Evolutionary conservation across 2,888 invertebrate species (phyloP).

Genomic region (Drosophila lacicola): DNA sequence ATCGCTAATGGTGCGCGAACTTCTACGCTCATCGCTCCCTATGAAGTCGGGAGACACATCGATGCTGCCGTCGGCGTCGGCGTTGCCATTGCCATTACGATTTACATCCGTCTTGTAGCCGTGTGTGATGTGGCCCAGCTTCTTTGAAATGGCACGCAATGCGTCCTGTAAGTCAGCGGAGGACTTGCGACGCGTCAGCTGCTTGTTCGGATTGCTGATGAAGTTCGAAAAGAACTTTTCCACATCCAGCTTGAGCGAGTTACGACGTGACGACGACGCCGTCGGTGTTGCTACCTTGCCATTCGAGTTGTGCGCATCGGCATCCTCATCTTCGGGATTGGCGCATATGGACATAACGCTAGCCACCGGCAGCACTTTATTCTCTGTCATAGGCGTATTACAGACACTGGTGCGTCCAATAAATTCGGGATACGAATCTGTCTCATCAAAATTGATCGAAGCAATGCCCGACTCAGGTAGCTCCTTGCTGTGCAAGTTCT

Average conservation of each 20-base stretch:
- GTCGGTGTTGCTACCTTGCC: slow-evolving; percentile 43
- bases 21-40: slow-evolving; percentile 69
- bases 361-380: slow-evolving; percentile 90
- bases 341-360: slow-evolving; percentile 91
- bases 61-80: slow-evolving; percentile 17
- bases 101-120: slow-evolving; percentile 84
- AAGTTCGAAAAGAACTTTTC: slow-evolving; percentile 84
- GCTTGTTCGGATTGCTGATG: slow-evolving; percentile 80
- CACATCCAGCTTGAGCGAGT: slow-evolving; percentile 82
- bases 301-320: slow-evolving; percentile 65
- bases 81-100: slow-evolving; percentile 66
- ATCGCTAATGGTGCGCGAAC: slow-evolving; percentile 90
- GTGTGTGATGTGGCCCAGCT: slow-evolving; percentile 87
- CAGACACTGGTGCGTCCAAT: slow-evolving; percentile 91
- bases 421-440: slow-evolving; percentile 87
- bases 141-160: slow-evolving; percentile 87
- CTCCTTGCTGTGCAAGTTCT: slow-evolving; percentile 84
- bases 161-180: slow-evolving; percentile 88
- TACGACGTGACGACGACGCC: slow-evolving; percentile 58
- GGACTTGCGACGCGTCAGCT: slow-evolving; percentile 86
- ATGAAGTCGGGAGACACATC: slow-evolving; percentile 73
- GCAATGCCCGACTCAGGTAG: slow-evolving; percentile 84
- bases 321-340: slow-evolving; percentile 86
- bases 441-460: slow-evolving; percentile 86
- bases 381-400: slow-evolving; percentile 92